Evolutionary conservation across 2,797 vertebrate species (phyloP), one percentile per base, ranked within the genome.

Genomic region (Chaenodraco wilsoni): DNA sequence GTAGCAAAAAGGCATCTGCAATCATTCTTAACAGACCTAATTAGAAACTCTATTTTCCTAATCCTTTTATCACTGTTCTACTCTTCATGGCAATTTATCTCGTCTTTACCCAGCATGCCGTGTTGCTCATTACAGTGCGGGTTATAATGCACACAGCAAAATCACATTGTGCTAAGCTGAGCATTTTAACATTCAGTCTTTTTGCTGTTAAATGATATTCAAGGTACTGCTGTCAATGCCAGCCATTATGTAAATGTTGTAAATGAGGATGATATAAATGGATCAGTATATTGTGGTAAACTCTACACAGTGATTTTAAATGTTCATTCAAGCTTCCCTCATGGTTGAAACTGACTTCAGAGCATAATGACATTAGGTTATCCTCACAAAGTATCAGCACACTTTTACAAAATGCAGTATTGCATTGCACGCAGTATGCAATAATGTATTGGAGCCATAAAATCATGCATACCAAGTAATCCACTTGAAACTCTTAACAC

Each of bases 31-130:
- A 74, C 56, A 65, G 44, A 84, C 74, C 74, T 68, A 84, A 90
- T 90, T 82, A 84, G 60, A 84, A 90, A 80, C 73, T 83, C 76
- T 56, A 55, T 81, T 89, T 83, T 72, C 64, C 73, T 88, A 89
- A 89, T 89, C 79, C 72, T 83, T 82, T 88, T 82, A 82, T 86
- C 81, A 23, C 56, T 54, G 15, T 55, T 81, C 19, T 71, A 19
- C 64, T 73, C 70, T 54, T 81, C 71, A 70, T 70, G 73, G 60
- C 61, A 76, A 59, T 84, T 85, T 76, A 76, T 76, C 54, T 54
- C 27, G 21, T 84, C 68, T 85, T 69, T 72, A 61, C 74, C 23
- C 46, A 76, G 72, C 23, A 71, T 52, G 61, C 78, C 54, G 67
- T 72, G 71, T 72, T 79, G 33, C 54, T 77, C 50, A 83, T 79